A percentile compares a stretch with the other conserved stretches of the same genome.
Conservation (phyloP, 2,888 invertebrate genomes). For the Andrena marginata region DNA sequence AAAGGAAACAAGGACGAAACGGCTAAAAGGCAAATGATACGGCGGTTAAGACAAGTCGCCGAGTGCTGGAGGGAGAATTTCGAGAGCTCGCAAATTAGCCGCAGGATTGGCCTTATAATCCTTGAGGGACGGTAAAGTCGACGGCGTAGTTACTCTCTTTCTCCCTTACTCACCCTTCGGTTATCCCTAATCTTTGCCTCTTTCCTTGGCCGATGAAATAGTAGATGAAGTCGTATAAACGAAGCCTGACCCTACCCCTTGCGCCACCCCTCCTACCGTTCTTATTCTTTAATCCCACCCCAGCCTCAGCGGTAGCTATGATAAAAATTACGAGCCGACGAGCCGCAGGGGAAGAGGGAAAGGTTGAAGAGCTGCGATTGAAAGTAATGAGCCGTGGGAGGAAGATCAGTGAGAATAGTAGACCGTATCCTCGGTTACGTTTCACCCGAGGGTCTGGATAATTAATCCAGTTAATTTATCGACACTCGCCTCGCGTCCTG, state of each 20-base stretch:
- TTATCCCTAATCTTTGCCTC: slow-evolving; percentile 47
- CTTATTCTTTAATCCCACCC: slow-evolving; percentile 84
- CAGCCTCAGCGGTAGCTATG: slow-evolving; percentile 67
- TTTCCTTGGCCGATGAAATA: slow-evolving; percentile 62
- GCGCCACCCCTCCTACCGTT: slow-evolving; percentile 27
- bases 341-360: slow-evolving; percentile 36
- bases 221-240: slow-evolving; percentile 82
- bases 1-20: slow-evolving; percentile 64
- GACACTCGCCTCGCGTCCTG: slow-evolving; percentile 37
- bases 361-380: slow-evolving; percentile 77
- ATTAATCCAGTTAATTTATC: slow-evolving; percentile 76
- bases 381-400: slow-evolving; percentile 83
- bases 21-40: slow-evolving; percentile 55
- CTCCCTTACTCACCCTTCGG: slow-evolving; percentile 39
- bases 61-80: slow-evolving; percentile 69
- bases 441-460: slow-evolving; percentile 70
- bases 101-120: slow-evolving; percentile 83
- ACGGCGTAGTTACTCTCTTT: slow-evolving; percentile 56
- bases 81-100: slow-evolving; percentile 84
- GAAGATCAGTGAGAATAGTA: slow-evolving; percentile 68
- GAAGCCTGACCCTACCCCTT: slow-evolving; percentile 76
- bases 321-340: slow-evolving; percentile 78
- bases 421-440: slow-evolving; percentile 54
- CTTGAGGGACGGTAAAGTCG: slow-evolving; percentile 79
- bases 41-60: slow-evolving; percentile 62